A percentile compares a stretch with the other conserved stretches of the same genome.
These are phyloP conservation scores for Scomber scombrus DNA, from an alignment of 2,113 vertebrate genomes.

Conservation along the genomic window DNA sequence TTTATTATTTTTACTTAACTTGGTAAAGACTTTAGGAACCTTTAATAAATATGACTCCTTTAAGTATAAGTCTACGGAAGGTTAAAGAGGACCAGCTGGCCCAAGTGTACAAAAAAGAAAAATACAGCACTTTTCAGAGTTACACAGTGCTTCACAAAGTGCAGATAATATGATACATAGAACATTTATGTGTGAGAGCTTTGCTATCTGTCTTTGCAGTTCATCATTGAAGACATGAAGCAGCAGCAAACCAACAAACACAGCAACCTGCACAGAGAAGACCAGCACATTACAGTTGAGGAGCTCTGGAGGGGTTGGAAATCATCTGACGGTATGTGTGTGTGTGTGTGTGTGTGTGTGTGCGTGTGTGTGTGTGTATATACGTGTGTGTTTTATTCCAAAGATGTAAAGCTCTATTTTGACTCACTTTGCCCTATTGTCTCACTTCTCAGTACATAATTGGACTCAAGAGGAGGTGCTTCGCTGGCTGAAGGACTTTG, in stretches of 20 bases:
- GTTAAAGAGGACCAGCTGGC: too few relatives aligned
- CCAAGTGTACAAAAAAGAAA: too few relatives aligned
- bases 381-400: neutral
- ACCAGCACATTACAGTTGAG: slow-evolving; percentile 96
- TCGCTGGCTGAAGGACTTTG: slow-evolving; percentile 89
- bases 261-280: slow-evolving; percentile 93
- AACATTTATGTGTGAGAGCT: neutral
- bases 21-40: too few relatives aligned
- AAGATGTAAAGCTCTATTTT: neutral
- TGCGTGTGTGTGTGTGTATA: neutral
- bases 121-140: too few relatives aligned
- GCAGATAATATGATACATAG: too few relatives aligned
- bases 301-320: slow-evolving; percentile 98
- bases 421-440: neutral
- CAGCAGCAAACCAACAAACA: slow-evolving; percentile 95
- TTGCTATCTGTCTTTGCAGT: slow-evolving; percentile 68
- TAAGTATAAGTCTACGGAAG: too few relatives aligned
- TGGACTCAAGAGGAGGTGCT: slow-evolving; percentile 85
- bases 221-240: slow-evolving; percentile 98
- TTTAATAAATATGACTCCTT: too few relatives aligned
- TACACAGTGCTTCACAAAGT: too few relatives aligned
- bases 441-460: slow-evolving; percentile 80
- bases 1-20: too few relatives aligned
- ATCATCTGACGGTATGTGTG: slow-evolving; percentile 90
- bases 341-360: slow-evolving; percentile 29